These are phyloP conservation scores for Microcebus tavaratra DNA, from an alignment of 2,113 vertebrate species.

Conservation along the genomic window DNA sequence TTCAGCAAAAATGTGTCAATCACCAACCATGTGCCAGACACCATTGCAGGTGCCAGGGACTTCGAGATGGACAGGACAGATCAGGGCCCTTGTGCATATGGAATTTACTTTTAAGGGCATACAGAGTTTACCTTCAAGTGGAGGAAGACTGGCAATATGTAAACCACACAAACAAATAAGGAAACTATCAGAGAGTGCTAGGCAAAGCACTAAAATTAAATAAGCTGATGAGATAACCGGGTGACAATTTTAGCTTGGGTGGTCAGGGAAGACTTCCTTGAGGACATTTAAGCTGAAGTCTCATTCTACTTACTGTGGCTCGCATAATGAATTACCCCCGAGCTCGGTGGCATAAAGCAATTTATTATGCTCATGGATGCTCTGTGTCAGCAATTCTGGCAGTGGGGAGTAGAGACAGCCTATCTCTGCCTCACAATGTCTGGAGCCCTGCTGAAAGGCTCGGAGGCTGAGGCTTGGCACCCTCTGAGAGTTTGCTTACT, in stretches of 20 bases:
- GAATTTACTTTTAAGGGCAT: background rate
- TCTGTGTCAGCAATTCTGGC: background rate
- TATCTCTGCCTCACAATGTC: background rate
- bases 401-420: background rate
- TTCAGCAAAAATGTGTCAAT: background rate
- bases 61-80: background rate
- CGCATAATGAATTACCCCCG: background rate
- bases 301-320: background rate
- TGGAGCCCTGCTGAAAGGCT: background rate
- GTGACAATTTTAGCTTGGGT: background rate
- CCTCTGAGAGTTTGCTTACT: background rate
- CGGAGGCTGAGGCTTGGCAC: background rate
- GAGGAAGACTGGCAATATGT: background rate
- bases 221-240: background rate
- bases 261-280: background rate
- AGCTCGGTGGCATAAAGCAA: background rate
- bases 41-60: background rate
- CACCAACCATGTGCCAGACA: background rate
- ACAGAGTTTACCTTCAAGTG: background rate
- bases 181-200: background rate
- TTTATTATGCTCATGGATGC: background rate
- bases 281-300: background rate
- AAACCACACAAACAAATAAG: background rate
- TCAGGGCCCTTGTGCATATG: background rate
- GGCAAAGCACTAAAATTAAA: background rate